Base-by-base conservation (phyloP, 2,113 vertebrate genomes). In the Nibea albiflora region DNA sequence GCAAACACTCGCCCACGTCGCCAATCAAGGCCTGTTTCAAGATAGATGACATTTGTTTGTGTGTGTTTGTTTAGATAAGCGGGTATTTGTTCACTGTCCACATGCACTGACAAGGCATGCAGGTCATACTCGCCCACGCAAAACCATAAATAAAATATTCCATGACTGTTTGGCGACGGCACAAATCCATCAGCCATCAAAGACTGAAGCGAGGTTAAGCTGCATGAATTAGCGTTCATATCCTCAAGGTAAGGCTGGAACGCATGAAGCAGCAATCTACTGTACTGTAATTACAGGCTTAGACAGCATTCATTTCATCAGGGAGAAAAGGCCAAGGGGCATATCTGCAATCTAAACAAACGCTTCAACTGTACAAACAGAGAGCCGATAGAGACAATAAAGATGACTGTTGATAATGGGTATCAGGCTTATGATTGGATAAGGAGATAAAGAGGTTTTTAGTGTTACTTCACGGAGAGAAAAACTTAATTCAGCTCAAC, bases 171-270 rank as follows among this genome's bases (percentile, higher is more conserved):
- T 84, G 24, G 80, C 19, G 2, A 79, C 24, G 52, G 24, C 57
- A 58, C 54, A 15, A 28, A n/a, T 49, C 63, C 47, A 69, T 46
- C 73, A 46, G 15, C 31, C 44, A 11, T 52, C 9, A 10, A 22
- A 71, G 73, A 76, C 64, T 71, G 79, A 67, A 81, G 70, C 39
- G 5, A 10, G 11, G 35, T 52, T 35, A 35, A 76, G 39, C 64
- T 14, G 19, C 57, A 44, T 78, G 63, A 53, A 75, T 81, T 65
- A 24, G 44, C 56, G 39, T 76, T 35, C 31, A 19, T 78, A 56
- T 81, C 81, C 79, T 80, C 20, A 19, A 87, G 88, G 68, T 78
- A 85, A 78, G 76, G 60, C 79, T 73, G 61, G 78, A 44, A 19
- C 57, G 57, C 54, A 65, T 4, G 19, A 0, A 76, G 63, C 61